Evolutionary conservation across 2,113 vertebrate species (phyloP).

Genomic region (Sprattus sprattus): DNA sequence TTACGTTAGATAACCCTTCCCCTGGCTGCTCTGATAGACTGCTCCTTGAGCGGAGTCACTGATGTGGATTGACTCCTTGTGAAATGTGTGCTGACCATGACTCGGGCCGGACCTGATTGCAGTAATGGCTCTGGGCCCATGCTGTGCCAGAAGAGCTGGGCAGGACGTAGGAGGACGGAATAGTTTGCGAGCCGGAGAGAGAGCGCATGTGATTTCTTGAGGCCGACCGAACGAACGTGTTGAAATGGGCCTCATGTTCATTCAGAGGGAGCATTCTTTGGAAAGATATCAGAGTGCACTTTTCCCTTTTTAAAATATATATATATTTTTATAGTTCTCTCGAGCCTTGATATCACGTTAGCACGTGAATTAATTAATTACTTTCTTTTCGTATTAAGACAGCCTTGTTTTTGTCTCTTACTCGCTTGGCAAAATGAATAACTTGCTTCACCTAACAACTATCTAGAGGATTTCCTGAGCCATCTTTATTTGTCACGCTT

Average conservation of each 20-base stretch:
- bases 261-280: not conserved
- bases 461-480: not conserved
- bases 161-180: conserved; percentile 24
- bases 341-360: not conserved
- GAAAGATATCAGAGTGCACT: not conserved
- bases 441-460: not conserved
- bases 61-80: conserved; percentile 39
- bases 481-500: not conserved
- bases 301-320: not conserved
- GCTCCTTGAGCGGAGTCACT: not conserved
- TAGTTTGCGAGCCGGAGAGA: conserved; percentile 26
- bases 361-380: not conserved
- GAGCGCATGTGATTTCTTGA: conserved; percentile 18
- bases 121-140: conserved; percentile 49
- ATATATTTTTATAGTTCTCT: not conserved
- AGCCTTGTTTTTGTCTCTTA: not conserved
- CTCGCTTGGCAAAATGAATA: not conserved
- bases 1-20: not conserved
- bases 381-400: not conserved
- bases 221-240: not conserved
- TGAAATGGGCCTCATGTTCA: not conserved
- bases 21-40: not conserved
- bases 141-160: conserved; percentile 27
- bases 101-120: conserved; percentile 44
- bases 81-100: conserved; percentile 47